These are phyloP conservation scores for Porites cylindrica DNA, from an alignment of 92 coral and sea anemone genomes.

Conservation along the genomic window DNA sequence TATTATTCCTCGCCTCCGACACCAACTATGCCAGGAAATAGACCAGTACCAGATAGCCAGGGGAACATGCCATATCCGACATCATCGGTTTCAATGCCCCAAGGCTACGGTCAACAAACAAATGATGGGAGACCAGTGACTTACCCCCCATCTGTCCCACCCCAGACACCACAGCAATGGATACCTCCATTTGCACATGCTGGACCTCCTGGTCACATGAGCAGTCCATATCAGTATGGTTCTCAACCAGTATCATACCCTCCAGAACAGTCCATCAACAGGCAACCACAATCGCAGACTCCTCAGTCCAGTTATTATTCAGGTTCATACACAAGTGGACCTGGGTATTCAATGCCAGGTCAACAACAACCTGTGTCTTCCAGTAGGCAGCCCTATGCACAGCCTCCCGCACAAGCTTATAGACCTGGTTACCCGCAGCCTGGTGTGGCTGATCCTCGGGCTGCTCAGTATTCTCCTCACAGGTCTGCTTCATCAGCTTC, in stretches of 20 bases:
- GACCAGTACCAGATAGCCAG: slow-evolving; percentile 27
- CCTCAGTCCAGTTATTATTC: slow-evolving; percentile 14
- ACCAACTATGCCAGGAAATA: slow-evolving; percentile 14
- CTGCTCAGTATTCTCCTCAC: not conserved
- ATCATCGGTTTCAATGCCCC: slow-evolving; percentile 2
- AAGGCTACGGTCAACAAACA: slow-evolving; percentile 31
- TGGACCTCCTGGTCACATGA: slow-evolving; percentile 31
- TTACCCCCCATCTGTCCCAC: slow-evolving; percentile 27
- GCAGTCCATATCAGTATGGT: slow-evolving; percentile 29
- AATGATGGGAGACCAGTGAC: slow-evolving; percentile 48
- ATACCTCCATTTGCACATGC: slow-evolving; percentile 44
- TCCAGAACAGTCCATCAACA: slow-evolving; percentile 28
- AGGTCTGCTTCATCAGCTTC: slow-evolving; percentile 34
- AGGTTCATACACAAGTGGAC: slow-evolving; percentile 13
- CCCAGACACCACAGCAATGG: slow-evolving; percentile 50
- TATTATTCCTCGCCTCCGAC: slow-evolving; percentile 14
- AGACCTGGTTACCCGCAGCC: slow-evolving; percentile 15
- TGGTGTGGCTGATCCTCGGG: slow-evolving; percentile 17
- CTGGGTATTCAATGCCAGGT: slow-evolving; percentile 19
- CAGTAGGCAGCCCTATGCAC: slow-evolving; percentile 21
- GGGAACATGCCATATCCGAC: slow-evolving; percentile 4
- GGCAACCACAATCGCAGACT: slow-evolving; percentile 38
- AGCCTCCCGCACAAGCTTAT: slow-evolving; percentile 15
- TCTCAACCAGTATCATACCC: slow-evolving; percentile 13
- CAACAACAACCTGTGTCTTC: slow-evolving; percentile 18